Conservation (phyloP, 2,888 invertebrate genomes). For the Linyphia triangularis region DNA sequence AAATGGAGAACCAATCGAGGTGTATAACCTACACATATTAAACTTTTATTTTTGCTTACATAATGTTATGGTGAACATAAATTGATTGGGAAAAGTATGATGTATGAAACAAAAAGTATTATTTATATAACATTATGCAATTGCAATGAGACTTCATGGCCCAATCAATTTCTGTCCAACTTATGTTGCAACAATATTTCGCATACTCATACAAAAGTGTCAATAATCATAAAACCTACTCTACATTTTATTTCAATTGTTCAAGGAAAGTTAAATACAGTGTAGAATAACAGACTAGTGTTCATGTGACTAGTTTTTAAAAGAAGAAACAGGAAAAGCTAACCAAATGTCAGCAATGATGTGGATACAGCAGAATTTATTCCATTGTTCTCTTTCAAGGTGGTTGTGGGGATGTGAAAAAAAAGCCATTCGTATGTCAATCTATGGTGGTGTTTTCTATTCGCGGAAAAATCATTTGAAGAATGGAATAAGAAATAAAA, state of each 20-base stretch:
- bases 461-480: not conserved
- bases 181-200: no score
- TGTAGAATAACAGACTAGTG: not conserved
- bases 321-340: constrained; percentile 25
- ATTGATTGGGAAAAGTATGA: no score
- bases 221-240: not conserved
- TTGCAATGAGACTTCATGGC: not conserved
- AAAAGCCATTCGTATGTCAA: constrained; percentile 50
- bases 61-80: no score
- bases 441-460: not conserved
- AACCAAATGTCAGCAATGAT: constrained; percentile 11
- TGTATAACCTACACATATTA: no score
- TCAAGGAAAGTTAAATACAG: not conserved
- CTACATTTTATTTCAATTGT: not conserved
- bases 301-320: constrained; percentile 6
- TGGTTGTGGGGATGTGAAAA: constrained; percentile 15
- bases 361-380: constrained; percentile 25
- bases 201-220: no score
- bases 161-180: no score
- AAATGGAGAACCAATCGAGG: no score
- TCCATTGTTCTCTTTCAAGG: constrained; percentile 57
- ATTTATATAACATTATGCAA: not conserved
- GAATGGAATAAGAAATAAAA: not conserved
- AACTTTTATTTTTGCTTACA: no score
- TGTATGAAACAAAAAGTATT: no score